Base-by-base conservation (phyloP, 2,113 vertebrate genomes). In the Microtus ochrogaster region DNA sequence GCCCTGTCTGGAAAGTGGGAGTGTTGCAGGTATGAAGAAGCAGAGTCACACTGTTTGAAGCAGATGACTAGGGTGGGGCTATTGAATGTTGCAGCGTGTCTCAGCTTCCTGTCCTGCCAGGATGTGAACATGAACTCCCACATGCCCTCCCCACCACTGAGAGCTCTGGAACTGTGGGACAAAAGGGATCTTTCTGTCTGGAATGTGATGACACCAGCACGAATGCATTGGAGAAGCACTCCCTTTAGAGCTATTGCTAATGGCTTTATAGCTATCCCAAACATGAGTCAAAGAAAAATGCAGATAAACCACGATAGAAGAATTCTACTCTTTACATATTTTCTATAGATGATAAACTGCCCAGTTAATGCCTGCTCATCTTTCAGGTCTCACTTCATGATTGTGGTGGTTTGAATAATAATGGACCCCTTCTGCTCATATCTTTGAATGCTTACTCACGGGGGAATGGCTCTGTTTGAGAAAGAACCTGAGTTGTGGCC, bases 231-330 rank as follows among this genome's bases (percentile, higher is more conserved):
- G 65, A 30, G 30, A 81, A 88, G 68, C 0, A 83, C 19, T 3
- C 30, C 17, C 41, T 90, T 90, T 89, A 21, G 63, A 86, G 16
- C 30, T 55, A 79, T 49, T 10, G 88, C 41, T 58, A 90, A 92
- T 24, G 52, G 11, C 2, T 47, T 90, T 83, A 66, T 79, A 79
- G 36, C 3, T 13, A 89, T 93, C 90, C 86, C 36, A 91, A 90
- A 92, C 92, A 61, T 44, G 41, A 58, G 30, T 68, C 28, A 93
- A 82, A 77, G 16, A 81, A 55, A 61, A 89, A 81, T 92, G 22
- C 21, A 52, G 86, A 74, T 68, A 82, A 95, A 49, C 6, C 22
- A 39, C 0, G 83, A 66, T 90, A 81, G 88, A 92, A 86, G 19
- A 49, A 52, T 0, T 1, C 7, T 82, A 93, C 26, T 1, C 24